A percentile compares a stretch with the other conserved stretches of the same genome.
These are phyloP conservation scores for Cataglyphis albicans DNA, from an alignment of 2,888 invertebrate genomes.

Conservation along the genomic window DNA sequence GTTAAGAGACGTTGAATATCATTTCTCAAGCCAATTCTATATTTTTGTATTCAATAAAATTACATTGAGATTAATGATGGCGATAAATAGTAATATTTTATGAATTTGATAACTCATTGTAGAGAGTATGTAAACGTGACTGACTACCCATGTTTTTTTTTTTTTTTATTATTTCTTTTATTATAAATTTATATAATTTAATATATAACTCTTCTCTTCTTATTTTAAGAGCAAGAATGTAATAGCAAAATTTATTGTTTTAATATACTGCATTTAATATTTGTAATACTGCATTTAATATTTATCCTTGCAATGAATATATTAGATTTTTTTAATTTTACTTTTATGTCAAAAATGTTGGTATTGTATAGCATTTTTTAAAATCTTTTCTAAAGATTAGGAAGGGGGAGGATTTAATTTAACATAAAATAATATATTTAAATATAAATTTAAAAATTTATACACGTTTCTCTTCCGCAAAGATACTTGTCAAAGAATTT, in stretches of 20 bases:
- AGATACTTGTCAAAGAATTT: background rate
- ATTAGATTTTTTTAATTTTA: background rate
- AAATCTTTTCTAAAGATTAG: background rate
- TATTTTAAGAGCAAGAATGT: conserved; percentile 47
- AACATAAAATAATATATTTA: no score
- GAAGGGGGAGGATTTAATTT: background rate
- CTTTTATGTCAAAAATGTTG: background rate
- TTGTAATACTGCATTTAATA: background rate
- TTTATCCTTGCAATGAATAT: background rate
- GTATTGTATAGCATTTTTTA: background rate
- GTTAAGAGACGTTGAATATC: conserved; percentile 35
- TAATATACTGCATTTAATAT: background rate
- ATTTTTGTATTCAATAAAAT: conserved; percentile 38
- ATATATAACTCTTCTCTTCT: background rate
- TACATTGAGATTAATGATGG: conserved; percentile 28
- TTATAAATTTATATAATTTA: background rate
- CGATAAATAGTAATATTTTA: conserved; percentile 15
- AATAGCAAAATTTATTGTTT: background rate
- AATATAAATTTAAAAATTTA: no score
- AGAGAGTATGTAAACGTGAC: background rate
- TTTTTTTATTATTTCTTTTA: background rate
- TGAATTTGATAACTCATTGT: background rate
- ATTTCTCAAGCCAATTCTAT: conserved; percentile 46
- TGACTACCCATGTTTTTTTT: background rate
- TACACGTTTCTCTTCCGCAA: background rate